phyloP scores from a whole-genome alignment of 2,113 vertebrate genomes.

The Noturus placidus region DNA sequence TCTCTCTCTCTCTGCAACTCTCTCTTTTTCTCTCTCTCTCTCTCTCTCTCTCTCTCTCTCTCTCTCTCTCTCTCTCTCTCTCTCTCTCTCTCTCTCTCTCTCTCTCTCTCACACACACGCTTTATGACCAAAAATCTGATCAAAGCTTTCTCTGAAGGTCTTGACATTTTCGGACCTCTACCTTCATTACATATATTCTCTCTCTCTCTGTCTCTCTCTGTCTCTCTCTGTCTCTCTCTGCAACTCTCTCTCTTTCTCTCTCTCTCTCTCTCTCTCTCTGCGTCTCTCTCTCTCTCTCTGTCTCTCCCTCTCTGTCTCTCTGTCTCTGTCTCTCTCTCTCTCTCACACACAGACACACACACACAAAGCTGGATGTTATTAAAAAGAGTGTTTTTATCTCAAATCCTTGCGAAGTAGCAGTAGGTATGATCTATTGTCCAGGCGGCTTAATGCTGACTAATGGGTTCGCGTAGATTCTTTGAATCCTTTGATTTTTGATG shows the following conservation, averaged over 20 bases:
- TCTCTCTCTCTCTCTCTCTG: too few relatives aligned
- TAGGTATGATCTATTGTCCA: neutral
- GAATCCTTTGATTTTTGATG: neutral
- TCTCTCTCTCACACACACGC: neutral
- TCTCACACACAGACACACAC: neutral
- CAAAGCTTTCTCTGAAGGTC: conserved; percentile 27
- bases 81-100: too few relatives aligned
- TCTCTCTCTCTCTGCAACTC: too few relatives aligned
- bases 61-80: too few relatives aligned
- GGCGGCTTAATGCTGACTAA: neutral
- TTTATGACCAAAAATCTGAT: neutral
- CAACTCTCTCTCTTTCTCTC: too few relatives aligned
- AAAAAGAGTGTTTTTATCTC: neutral
- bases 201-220: too few relatives aligned
- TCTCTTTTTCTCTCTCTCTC: too few relatives aligned
- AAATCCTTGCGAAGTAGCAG: neutral
- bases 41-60: too few relatives aligned
- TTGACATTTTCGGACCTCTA: conserved; percentile 13
- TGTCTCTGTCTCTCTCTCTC: too few relatives aligned
- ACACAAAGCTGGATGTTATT: neutral
- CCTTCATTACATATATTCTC: neutral
- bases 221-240: too few relatives aligned
- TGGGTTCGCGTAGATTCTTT: neutral
- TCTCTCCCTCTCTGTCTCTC: too few relatives aligned
- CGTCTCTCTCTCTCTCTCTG: too few relatives aligned